Conservation (phyloP, 2,888 invertebrate species). For the Stramonita haemastoma region DNA sequence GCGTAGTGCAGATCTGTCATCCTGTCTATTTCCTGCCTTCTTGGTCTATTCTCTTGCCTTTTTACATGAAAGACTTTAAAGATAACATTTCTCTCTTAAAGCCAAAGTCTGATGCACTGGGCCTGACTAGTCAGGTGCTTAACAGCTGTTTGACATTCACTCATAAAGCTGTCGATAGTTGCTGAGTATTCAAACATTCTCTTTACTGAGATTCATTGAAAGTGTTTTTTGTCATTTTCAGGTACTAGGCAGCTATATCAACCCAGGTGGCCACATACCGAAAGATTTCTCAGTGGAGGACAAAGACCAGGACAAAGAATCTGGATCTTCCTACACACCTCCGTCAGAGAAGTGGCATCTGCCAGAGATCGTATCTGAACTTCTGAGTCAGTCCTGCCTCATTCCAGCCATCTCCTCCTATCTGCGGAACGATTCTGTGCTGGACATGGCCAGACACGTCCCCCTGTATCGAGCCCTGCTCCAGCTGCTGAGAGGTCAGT, state of each 20-base stretch:
- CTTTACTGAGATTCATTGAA: not conserved
- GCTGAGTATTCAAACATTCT: not conserved
- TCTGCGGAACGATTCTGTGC: constrained; percentile 94
- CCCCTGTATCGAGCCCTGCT: constrained; percentile 91
- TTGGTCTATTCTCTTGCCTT: not conserved
- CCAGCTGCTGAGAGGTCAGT: constrained; percentile 84
- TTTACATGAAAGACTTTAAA: no score
- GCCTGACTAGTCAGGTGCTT: no score
- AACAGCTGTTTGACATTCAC: no score
- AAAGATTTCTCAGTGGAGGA: constrained; percentile 57
- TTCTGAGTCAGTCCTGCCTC: constrained; percentile 89
- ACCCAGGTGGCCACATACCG: constrained; percentile 80
- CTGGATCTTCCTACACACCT: constrained; percentile 45
- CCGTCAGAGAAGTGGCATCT: constrained; percentile 55
- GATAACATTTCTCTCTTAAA: no score
- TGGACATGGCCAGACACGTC: constrained; percentile 98
- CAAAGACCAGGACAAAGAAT: constrained; percentile 5
- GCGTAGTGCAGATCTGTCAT: not conserved
- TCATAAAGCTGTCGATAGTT: no score
- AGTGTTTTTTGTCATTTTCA: constrained; percentile 73
- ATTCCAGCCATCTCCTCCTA: constrained; percentile 93
- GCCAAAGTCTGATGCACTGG: no score
- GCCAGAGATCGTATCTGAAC: constrained; percentile 84
- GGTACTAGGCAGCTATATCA: constrained; percentile 93
- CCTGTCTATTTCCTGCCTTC: no score